Percentiles rank a stretch among this genome's conserved stretches.
These are phyloP conservation scores for Tethea ocularis DNA, from an alignment of 2,888 invertebrate species.

Conservation along the genomic window DNA sequence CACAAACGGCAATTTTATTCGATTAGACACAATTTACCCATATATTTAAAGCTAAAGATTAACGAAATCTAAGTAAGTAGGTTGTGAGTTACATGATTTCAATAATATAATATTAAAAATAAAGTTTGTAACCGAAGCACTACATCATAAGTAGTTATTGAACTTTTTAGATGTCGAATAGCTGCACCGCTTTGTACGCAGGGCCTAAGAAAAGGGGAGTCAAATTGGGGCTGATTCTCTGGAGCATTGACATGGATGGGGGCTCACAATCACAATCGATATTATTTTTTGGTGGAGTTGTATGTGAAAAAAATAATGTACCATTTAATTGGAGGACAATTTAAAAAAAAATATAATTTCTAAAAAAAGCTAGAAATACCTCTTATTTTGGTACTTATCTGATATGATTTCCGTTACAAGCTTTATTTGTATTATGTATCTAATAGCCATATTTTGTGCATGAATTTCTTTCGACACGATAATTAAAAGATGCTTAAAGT, in stretches of 20 bases:
- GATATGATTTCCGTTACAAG: neutral
- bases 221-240: neutral
- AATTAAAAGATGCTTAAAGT: neutral
- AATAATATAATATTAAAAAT: neutral
- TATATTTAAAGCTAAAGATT: neutral
- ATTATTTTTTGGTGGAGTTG: neutral
- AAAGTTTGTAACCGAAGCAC: neutral
- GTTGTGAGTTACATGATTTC: neutral
- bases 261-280: neutral
- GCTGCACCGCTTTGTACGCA: neutral
- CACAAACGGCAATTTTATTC: slow-evolving; percentile 8
- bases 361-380: too few species aligned
- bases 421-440: neutral
- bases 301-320: neutral
- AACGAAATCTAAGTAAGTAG: neutral
- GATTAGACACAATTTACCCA: neutral
- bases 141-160: neutral
- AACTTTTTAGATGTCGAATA: too few species aligned
- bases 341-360: too few species aligned
- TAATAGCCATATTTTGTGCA: neutral
- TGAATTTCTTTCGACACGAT: neutral
- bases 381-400: neutral
- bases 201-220: neutral
- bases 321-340: too few species aligned
- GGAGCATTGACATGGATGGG: neutral